Percentiles rank a stretch among this genome's conserved stretches.
Conservation (phyloP, 2,113 vertebrate genomes). For the Callopanchax toddi region DNA sequence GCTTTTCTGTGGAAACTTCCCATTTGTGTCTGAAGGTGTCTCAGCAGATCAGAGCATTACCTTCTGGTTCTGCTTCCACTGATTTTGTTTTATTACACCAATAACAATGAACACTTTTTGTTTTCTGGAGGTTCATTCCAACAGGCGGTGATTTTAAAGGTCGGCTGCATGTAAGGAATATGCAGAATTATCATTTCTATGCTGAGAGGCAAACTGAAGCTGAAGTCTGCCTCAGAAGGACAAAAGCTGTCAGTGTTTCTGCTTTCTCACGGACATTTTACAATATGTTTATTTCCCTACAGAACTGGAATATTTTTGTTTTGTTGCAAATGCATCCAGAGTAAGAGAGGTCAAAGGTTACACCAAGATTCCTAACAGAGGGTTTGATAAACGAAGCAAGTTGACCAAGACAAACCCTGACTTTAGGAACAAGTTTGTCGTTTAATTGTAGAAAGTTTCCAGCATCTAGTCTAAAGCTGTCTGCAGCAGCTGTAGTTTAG, state of each 20-base stretch:
- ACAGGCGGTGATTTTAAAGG: slow-evolving; percentile 21
- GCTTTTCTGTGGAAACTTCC: slow-evolving; percentile 11
- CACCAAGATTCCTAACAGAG: too few species aligned
- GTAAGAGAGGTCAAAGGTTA: too few species aligned
- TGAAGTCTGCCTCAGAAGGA: background rate
- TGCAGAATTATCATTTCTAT: slow-evolving; percentile 10
- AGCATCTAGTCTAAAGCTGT: too few species aligned
- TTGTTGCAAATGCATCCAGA: too few species aligned
- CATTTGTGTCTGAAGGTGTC: background rate
- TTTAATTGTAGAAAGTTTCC: too few species aligned
- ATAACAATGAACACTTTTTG: background rate
- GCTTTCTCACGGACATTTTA: background rate
- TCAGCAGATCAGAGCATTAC: slow-evolving; percentile 5
- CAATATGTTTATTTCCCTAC: background rate
- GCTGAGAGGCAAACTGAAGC: slow-evolving; percentile 10
- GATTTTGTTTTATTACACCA: background rate
- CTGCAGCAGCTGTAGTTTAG: too few species aligned
- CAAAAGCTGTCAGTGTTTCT: background rate
- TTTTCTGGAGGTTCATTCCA: background rate
- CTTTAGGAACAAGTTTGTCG: too few species aligned
- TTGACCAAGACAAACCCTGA: too few species aligned
- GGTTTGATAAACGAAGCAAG: too few species aligned
- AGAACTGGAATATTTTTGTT: background rate
- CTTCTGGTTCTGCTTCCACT: background rate
- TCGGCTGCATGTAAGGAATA: slow-evolving; percentile 9